phyloP scores from a whole-genome alignment of 2,113 vertebrate species.

The Pteropus alecto region DNA sequence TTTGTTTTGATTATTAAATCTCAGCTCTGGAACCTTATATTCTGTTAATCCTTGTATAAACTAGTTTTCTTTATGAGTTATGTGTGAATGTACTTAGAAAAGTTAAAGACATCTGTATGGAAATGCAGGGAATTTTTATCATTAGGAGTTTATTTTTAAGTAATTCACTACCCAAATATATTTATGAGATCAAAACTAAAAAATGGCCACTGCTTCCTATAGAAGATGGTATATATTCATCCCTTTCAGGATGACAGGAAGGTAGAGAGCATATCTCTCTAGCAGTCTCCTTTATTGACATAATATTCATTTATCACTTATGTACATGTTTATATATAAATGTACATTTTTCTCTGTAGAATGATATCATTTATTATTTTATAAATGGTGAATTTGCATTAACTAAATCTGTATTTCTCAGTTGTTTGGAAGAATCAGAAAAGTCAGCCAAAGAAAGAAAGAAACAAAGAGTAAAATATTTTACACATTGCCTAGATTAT shows the following conservation, averaged over 20 bases:
- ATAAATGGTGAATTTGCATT: slow-evolving; percentile 1
- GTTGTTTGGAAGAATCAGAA: neutral
- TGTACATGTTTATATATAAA: neutral
- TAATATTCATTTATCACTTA: neutral
- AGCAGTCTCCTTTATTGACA: neutral
- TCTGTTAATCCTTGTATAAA: slow-evolving; percentile 66
- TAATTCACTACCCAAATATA: slow-evolving; percentile 25
- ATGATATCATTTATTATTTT: neutral
- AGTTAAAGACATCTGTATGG: slow-evolving; percentile 50
- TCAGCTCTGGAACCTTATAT: slow-evolving; percentile 55
- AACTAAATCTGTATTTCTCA: neutral
- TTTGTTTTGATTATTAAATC: slow-evolving; percentile 65
- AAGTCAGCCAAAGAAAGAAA: slow-evolving; percentile 42
- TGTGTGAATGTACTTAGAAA: slow-evolving; percentile 21
- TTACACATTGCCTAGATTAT: neutral
- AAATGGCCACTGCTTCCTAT: neutral
- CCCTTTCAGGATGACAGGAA: neutral
- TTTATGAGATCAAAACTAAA: slow-evolving; percentile 13
- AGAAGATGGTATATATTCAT: neutral
- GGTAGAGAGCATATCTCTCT: neutral
- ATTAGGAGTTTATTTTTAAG: slow-evolving; percentile 44
- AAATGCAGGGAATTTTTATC: slow-evolving; percentile 41
- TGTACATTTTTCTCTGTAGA: neutral
- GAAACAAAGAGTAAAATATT: neutral
- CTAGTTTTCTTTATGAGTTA: slow-evolving; percentile 54